Conservation (phyloP, 1,140 invertebrate genomes). For the Aporrectodea caliginosa region DNA sequence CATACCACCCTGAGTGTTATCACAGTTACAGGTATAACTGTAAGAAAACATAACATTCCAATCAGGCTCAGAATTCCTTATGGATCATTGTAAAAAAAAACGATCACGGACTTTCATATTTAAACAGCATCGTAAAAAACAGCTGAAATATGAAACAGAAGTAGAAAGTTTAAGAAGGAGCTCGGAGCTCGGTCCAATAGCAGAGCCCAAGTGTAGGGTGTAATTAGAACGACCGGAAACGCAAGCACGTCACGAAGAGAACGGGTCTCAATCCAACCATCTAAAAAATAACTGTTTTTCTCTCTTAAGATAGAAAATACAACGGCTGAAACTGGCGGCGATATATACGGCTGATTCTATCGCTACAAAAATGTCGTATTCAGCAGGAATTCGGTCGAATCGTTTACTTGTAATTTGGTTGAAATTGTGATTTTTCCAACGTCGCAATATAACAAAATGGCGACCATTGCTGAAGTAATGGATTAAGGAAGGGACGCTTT, state of each 20-base stretch:
- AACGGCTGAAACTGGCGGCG: background rate
- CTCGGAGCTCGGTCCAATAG: too few species aligned
- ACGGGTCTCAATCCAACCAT: too few species aligned
- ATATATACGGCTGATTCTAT: background rate
- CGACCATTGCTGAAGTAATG: too few species aligned
- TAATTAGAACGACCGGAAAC: constrained; percentile 2
- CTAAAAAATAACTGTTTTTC: background rate
- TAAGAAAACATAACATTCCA: too few species aligned
- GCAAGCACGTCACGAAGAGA: background rate
- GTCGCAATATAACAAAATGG: background rate
- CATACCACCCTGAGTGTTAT: too few species aligned
- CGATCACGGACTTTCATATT: background rate
- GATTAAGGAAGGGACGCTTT: too few species aligned
- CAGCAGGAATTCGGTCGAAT: background rate
- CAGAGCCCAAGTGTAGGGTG: too few species aligned
- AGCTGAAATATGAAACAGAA: background rate
- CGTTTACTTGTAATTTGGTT: background rate
- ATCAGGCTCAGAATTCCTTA: background rate
- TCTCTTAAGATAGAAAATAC: background rate
- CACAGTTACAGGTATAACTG: too few species aligned
- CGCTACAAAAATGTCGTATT: background rate
- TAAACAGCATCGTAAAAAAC: background rate
- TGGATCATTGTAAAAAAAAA: background rate
- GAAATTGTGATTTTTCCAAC: background rate
- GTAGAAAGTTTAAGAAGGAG: too few species aligned